Evolutionary conservation across 1,140 invertebrate genomes (phyloP).

Genomic region (Dendroctonus ponderosae): DNA sequence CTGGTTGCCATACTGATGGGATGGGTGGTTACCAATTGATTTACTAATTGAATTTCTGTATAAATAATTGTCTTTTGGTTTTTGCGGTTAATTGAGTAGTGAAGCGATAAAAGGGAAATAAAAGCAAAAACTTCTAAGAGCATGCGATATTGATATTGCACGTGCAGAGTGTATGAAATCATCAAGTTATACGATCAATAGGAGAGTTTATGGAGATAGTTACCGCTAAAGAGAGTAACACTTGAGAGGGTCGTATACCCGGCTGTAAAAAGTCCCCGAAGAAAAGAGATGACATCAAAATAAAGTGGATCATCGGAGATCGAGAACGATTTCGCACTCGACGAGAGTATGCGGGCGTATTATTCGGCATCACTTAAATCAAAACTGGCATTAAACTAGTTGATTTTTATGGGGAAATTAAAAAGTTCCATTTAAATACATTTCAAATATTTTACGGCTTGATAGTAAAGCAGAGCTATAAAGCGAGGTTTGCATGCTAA

Average conservation of each 20-base stretch:
- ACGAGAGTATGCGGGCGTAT: constrained; percentile 34
- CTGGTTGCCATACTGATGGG: constrained; percentile 19
- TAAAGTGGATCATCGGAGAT: constrained; percentile 30
- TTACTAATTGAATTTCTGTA: constrained; percentile 1
- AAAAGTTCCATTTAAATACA: constrained; percentile 49
- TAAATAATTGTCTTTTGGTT: not conserved
- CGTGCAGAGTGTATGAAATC: constrained; percentile 26
- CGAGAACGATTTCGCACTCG: constrained; percentile 28
- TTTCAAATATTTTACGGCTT: constrained; percentile 47
- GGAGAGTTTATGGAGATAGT: constrained; percentile 25
- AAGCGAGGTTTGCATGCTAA: constrained; percentile 46
- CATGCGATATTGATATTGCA: constrained; percentile 16
- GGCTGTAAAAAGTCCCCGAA: constrained; percentile 25
- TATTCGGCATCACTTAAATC: constrained; percentile 37
- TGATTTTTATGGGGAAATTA: constrained; percentile 48
- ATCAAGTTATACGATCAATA: constrained; percentile 26
- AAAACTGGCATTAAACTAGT: constrained; percentile 45
- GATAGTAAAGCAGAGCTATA: constrained; percentile 46
- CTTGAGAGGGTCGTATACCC: constrained; percentile 20
- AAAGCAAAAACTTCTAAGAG: constrained; percentile 8
- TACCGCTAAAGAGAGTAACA: constrained; percentile 21
- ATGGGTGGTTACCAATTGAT: constrained; percentile 4
- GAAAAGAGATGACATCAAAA: constrained; percentile 21
- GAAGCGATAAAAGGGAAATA: not conserved
- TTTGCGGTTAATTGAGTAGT: not conserved